Base-by-base conservation (phyloP, 2,888 invertebrate species). In the Coelopa pilipes region DNA sequence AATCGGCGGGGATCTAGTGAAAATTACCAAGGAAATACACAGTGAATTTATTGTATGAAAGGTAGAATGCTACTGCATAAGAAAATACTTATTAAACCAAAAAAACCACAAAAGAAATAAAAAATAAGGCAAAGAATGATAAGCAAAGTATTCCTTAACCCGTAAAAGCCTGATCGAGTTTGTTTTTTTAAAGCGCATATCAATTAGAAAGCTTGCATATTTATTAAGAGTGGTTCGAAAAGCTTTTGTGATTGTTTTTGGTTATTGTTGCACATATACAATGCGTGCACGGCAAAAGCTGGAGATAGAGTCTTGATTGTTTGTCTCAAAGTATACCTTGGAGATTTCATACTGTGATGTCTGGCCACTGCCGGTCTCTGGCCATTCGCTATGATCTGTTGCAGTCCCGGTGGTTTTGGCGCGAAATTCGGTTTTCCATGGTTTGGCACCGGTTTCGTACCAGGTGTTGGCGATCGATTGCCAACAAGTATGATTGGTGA, bases 321-420 rank as follows among this genome's bases (percentile, higher is more conserved):
- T 57, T 69, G 9, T 24, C 34, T 21, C 65, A 62, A 63, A 60
- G 73, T 79, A 34, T 83, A 94, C 88, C 94, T 91, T 45, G 95
- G 94, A 80, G 93, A 90, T 86, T 94, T 90, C 94, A 96, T 94
- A 86, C 95, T 95, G 85, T 95, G 95, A 79, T 95, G 93, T 76
- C 95, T 89, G 12, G 92, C 90, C 4, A 94, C 93, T 59, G 89
- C 82, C 74, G 87, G 82, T 74, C 86, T 85, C 76, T 84, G 86
- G 71, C 85, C 85, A 80, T 85, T 85, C 72, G 82, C 83, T 75
- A 85, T 76, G 73, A 87, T 78, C 63, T 87, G 84, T 75, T 87
- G 87, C 65, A 90, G 80, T 79, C 89, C 89, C 11, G 95, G 94
- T 24, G 96, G 96, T 87, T 94, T 95, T 1, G 96, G 96, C 45